A percentile compares a stretch with the other conserved stretches of the same genome.
phyloP scores from a whole-genome alignment of 2,113 vertebrate genomes.

The Phrynosoma platyrhinos region DNA sequence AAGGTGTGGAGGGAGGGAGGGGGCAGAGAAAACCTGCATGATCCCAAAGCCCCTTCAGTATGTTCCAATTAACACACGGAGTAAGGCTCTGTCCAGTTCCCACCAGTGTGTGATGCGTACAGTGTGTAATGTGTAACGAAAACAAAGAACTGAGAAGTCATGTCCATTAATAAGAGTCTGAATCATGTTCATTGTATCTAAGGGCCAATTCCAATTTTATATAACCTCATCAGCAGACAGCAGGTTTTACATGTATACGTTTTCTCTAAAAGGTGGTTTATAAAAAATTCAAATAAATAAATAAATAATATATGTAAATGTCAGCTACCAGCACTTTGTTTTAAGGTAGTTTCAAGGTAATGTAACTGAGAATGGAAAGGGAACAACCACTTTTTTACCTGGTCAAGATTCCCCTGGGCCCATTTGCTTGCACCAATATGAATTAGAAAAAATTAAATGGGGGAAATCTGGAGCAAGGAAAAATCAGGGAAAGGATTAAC shows the following conservation, averaged over 20 bases:
- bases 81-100: neutral
- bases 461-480: neutral
- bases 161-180: neutral
- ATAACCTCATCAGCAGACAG: neutral
- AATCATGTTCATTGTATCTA: neutral
- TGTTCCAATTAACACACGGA: neutral
- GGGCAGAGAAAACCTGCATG: no score
- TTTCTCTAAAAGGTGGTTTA: no score
- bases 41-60: no score
- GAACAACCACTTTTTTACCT: neutral
- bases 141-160: neutral
- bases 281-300: no score
- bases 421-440: neutral
- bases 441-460: neutral
- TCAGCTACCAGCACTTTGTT: neutral
- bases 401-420: no score
- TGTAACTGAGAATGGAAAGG: neutral
- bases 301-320: neutral
- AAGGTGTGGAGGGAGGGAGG: no score
- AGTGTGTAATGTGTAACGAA: neutral
- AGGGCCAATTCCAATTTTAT: neutral
- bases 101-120: neutral
- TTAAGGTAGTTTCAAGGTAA: neutral
- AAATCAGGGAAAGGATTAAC: neutral
- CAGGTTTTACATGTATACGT: no score